A percentile compares a stretch with the other conserved stretches of the same genome.
phyloP scores from a whole-genome alignment of 2,888 invertebrate species.

The Morpho helenor region DNA sequence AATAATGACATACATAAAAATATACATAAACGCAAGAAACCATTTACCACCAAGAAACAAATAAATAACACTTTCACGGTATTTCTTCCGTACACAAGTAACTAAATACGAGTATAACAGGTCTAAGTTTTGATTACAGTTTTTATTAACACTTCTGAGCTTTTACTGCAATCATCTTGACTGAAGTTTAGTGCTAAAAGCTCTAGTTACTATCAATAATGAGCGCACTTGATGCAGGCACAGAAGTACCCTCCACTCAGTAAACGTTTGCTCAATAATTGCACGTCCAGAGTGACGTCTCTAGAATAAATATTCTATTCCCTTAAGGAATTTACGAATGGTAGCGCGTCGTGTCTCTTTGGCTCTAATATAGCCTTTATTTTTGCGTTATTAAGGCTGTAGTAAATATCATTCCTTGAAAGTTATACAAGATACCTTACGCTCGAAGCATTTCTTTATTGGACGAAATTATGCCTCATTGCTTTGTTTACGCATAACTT shows the following conservation, averaged over 20 bases:
- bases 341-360: conserved; percentile 36
- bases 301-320: conserved; percentile 64
- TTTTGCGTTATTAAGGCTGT: neutral
- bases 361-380: conserved; percentile 15
- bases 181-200: conserved; percentile 40
- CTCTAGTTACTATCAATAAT: conserved; percentile 59
- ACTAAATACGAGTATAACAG: no score
- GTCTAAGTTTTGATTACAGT: no score
- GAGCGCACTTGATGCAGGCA: conserved; percentile 56
- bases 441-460: conserved; percentile 68
- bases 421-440: conserved; percentile 23
- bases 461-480: conserved; percentile 61
- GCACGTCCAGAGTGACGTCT: conserved; percentile 64
- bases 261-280: conserved; percentile 76
- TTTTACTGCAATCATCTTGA: neutral
- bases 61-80: no score
- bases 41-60: no score
- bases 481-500: conserved; percentile 64
- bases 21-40: no score
- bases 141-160: no score
- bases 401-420: conserved; percentile 5
- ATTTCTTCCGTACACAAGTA: no score
- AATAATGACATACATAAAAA: no score
- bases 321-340: conserved; percentile 46
- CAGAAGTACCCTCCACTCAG: conserved; percentile 58